Percentiles rank a stretch among this genome's conserved stretches.
phyloP scores from a whole-genome alignment of 2,797 vertebrate species.

The Miichthys miiuy region DNA sequence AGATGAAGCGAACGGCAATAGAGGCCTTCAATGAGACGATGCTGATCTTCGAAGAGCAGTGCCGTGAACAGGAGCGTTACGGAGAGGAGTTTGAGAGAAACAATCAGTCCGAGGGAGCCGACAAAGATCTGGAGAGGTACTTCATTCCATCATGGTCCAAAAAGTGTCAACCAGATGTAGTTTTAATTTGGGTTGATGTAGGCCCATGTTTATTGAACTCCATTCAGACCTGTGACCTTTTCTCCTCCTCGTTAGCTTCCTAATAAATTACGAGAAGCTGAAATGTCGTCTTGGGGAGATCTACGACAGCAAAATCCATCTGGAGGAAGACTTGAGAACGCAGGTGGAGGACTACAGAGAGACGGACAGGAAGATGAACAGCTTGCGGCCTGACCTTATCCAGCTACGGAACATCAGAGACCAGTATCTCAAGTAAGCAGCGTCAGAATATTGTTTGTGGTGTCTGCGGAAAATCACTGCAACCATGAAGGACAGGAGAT shows the following conservation, averaged over 20 bases:
- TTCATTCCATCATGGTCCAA: not conserved
- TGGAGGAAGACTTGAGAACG: conserved; percentile 97
- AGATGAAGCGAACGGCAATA: conserved; percentile 95
- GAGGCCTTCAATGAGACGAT: conserved; percentile 97
- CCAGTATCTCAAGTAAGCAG: conserved; percentile 97
- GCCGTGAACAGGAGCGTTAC: conserved; percentile 93
- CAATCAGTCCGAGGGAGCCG: conserved; percentile 82
- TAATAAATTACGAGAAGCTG: conserved; percentile 98
- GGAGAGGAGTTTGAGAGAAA: conserved; percentile 90
- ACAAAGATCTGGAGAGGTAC: conserved; percentile 94
- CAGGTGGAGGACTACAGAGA: conserved; percentile 98
- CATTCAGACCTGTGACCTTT: conserved; percentile 33
- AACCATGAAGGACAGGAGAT: not conserved
- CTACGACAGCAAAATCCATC: conserved; percentile 96
- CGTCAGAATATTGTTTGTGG: not conserved
- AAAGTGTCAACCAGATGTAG: not conserved
- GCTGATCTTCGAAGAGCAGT: conserved; percentile 96
- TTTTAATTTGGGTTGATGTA: not conserved
- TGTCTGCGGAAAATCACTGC: not conserved
- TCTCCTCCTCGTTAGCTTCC: conserved; percentile 85
- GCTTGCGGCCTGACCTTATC: conserved; percentile 97
- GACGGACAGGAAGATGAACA: conserved; percentile 99
- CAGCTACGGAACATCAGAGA: conserved; percentile 98
- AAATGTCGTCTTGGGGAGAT: conserved; percentile 98
- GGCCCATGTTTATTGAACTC: not conserved